Base-by-base conservation (phyloP, 1,140 invertebrate genomes). In the Diachasmimorpha longicaudata region DNA sequence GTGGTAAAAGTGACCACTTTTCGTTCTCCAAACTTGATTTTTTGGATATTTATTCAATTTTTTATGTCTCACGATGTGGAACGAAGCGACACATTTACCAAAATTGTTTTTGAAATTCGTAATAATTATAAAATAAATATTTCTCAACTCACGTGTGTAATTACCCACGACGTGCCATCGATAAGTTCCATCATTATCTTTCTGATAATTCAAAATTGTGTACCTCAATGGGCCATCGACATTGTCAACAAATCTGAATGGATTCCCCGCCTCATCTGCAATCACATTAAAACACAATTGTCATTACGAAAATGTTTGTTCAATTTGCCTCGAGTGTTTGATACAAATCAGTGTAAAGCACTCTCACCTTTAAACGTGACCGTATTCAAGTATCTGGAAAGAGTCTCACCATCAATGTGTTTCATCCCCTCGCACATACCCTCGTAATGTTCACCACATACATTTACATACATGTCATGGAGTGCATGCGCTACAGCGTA, bases 401-500 rank as follows among this genome's bases (percentile, higher is more conserved):
- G 83, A 1, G 83, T 78, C 0, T 76, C 75, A 5, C 86, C 90
- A 72, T 91, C 86, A 74, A 89, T 85, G 74, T 88, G 87, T n/a
- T 71, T 67, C 88, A 90, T 89, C 11, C 72, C 84, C 6, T 81
- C 36, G 76, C 91, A 92, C 3, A 91, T 76, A 0, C 91, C 90
- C 0, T 14, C 0, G 16, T 58, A 75, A 16, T 37, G 39, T 6
- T 82, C 79, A 0, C 85, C 83, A 75, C 91, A 92, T 4, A 81
- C 74, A 0, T 85, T 82, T 13, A 68, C 36, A 48, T 90, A 89
- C 81, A 92, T 83, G 75, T 89, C 85, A 77, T 90, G 84, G 5
- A 92, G 83, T 0, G 91, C 91, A 58, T 90, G 80, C 0, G 91
- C 91, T 72, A 91, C 91, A 0, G 91, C 87, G 79, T 91, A 91